A percentile compares a stretch with the other conserved stretches of the same genome.
Evolutionary conservation across 2,113 vertebrate genomes (phyloP).

Genomic region (Mormoops blainvillei): DNA sequence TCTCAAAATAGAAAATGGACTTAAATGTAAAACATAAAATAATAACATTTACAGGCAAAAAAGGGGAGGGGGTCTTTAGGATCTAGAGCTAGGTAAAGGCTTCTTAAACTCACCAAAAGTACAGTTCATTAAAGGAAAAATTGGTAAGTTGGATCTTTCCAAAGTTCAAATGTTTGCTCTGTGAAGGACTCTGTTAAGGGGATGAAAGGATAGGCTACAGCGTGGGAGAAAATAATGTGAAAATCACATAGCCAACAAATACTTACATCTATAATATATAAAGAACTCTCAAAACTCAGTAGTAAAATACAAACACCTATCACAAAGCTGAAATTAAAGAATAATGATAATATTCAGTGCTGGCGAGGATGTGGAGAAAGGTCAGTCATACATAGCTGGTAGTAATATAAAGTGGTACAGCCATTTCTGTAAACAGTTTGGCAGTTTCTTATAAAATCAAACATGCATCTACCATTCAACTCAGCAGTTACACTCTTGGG

Average conservation of each 20-base stretch:
- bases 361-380: too few species aligned
- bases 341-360: not conserved
- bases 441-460: not conserved
- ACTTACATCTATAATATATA: not conserved
- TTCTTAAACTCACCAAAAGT: not conserved
- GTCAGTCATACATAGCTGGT: not conserved
- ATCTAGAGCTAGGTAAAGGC: not conserved
- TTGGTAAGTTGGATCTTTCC: not conserved
- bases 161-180: conserved; percentile 4
- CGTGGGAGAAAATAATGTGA: not conserved
- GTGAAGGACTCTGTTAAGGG: not conserved
- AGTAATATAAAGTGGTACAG: not conserved
- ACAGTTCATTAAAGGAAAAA: not conserved
- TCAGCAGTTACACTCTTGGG: not conserved
- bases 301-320: not conserved
- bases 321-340: conserved; percentile 9
- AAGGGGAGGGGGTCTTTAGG: not conserved
- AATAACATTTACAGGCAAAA: not conserved
- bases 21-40: conserved; percentile 23
- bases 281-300: not conserved
- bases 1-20: not conserved
- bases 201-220: not conserved
- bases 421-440: not conserved
- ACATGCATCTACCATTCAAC: not conserved
- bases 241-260: not conserved